Evolutionary conservation across 2,797 vertebrate species (phyloP).

Genomic region (Manis pentadactyla): DNA sequence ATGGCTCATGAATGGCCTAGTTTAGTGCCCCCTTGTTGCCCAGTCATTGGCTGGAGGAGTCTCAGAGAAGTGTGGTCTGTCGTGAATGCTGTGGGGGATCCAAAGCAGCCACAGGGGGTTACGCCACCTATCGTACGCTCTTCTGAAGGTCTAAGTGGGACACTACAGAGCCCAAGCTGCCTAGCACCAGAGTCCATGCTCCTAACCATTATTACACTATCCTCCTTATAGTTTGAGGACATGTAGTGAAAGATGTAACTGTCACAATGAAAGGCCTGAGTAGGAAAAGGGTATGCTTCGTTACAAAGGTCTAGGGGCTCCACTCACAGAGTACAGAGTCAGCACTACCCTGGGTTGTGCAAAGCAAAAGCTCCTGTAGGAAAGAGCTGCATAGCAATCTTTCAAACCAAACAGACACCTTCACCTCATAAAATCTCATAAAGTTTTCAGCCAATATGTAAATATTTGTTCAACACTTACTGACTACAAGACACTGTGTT

Average conservation of each 20-base stretch:
- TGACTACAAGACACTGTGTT: background rate
- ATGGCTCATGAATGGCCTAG: background rate
- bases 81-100: background rate
- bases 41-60: background rate
- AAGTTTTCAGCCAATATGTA: background rate
- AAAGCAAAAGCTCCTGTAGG: background rate
- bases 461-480: background rate
- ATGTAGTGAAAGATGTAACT: background rate
- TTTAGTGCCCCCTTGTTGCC: background rate
- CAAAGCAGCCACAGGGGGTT: background rate
- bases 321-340: background rate
- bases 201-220: no score
- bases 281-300: background rate
- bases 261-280: background rate
- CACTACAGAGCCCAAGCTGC: background rate
- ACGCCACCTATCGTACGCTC: background rate
- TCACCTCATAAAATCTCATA: background rate
- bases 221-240: background rate
- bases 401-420: background rate
- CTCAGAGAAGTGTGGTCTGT: background rate
- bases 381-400: background rate
- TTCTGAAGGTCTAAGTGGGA: background rate
- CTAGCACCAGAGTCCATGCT: background rate
- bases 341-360: rapidly evolving
- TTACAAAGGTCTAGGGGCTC: background rate